These are phyloP conservation scores for Phortica magna DNA, from an alignment of 2,888 invertebrate species.

Conservation along the genomic window DNA sequence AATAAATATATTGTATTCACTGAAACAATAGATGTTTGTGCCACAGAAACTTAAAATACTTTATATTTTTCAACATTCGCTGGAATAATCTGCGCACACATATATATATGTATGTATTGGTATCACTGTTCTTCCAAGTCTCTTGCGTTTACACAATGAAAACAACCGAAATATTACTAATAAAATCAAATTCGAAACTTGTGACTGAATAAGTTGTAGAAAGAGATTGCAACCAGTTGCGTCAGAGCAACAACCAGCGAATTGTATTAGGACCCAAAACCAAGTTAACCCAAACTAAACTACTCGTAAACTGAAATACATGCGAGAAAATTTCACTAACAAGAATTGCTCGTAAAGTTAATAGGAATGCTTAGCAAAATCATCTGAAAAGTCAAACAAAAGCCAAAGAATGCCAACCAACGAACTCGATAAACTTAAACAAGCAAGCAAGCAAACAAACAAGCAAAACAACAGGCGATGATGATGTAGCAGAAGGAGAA, in stretches of 20 bases:
- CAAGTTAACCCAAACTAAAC: constrained; percentile 4
- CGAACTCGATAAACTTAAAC: constrained; percentile 69
- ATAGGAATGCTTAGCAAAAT: constrained; percentile 73
- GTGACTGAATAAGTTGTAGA: constrained; percentile 30
- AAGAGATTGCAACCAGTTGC: constrained; percentile 62
- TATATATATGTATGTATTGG: not conserved
- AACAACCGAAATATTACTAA: constrained; percentile 67
- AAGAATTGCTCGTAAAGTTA: constrained; percentile 57
- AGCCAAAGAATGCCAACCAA: constrained; percentile 34
- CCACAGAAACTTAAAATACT: no score
- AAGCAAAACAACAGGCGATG: constrained; percentile 22
- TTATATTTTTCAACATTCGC: not conserved
- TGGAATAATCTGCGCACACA: not conserved
- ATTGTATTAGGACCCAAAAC: not conserved
- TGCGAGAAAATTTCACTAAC: constrained; percentile 18
- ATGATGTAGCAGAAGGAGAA: not conserved
- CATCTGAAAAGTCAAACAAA: constrained; percentile 55
- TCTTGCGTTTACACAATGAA: constrained; percentile 63
- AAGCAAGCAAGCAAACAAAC: constrained; percentile 42
- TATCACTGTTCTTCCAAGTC: constrained; percentile 46
- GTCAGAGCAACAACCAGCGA: constrained; percentile 45
- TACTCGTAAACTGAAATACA: constrained; percentile 8
- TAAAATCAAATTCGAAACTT: constrained; percentile 66
- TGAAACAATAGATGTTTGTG: no score
- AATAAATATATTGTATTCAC: no score